Evolutionary conservation across 2,797 vertebrate species (phyloP), one percentile per base, ranked within the genome.

Genomic region (Enteromius afrohamiltoni): DNA sequence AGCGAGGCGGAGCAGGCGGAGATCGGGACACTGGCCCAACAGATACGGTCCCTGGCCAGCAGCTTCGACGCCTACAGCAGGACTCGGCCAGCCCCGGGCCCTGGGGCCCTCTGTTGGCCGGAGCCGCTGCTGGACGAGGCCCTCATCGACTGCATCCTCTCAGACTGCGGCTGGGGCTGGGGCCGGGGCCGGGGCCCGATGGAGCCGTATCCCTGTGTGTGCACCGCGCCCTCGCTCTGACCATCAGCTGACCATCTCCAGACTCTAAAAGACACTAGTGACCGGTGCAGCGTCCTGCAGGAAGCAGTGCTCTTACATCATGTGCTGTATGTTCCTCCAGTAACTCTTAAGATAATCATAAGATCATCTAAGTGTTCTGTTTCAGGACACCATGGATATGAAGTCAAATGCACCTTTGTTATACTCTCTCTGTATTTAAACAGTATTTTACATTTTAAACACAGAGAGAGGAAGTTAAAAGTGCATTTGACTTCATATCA

Each of bases 1-100:
- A 88, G 83, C 0, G 92, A 93, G 85, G 77, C 79, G 67, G 95
- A 96, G 47, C 92, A 87, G 88, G 93, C 37, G 0, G 92, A 94
- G 87, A 94, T 96, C 84, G 93, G 93, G 16, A 89, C 94, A 1
- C 88, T 97, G 83, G 96, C 96, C 1, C 90, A 92, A 51, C 96
- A 97, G 91, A 96, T 97, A 87, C 95, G 93, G 23, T 95, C 94
- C 1, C 87, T 97, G 80, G 95, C 95, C 55, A 95, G 92, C 89
- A 95, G 93, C 89, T 95, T 96, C 23, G 89, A 92, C 83, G 82
- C 77, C 45, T 93, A 90, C 75, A 87, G 86, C 81, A 9, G 77
- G 55, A 17, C 82, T 91, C 40, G 87, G 76, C 67, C 83, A 76
- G 0, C 42, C 76, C 21, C 84, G 83, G 21, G 47, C 1, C 7